A percentile compares a stretch with the other conserved stretches of the same genome.
Conservation (phyloP, 2,113 vertebrate genomes). For the Peucedramus taeniatus region DNA sequence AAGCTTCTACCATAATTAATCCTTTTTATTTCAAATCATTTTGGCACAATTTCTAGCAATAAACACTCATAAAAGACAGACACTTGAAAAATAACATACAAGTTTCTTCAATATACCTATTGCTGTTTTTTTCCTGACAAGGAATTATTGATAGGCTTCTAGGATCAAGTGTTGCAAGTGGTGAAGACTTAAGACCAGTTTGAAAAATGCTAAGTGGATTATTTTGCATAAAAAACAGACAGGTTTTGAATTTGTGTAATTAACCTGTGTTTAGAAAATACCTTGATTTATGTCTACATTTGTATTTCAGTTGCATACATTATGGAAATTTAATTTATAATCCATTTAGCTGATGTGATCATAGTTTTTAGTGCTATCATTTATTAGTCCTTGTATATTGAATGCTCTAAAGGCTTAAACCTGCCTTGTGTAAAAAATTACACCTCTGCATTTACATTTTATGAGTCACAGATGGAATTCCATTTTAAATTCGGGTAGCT, state of each 20-base stretch:
- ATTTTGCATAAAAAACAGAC: constrained; percentile 98
- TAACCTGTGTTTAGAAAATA: constrained; percentile 99
- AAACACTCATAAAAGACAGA: constrained; percentile 95
- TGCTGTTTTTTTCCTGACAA: constrained; percentile 78
- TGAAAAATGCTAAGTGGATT: constrained; percentile 97
- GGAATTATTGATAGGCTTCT: constrained; percentile 91
- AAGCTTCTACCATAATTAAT: constrained; percentile 94
- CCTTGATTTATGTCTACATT: constrained; percentile 91
- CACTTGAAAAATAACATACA: constrained; percentile 82
- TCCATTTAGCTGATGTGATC: constrained; percentile 99
- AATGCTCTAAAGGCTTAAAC: constrained; percentile 84
- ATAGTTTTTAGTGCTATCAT: constrained; percentile 94
- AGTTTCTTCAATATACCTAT: constrained; percentile 85
- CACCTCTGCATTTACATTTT: constrained; percentile 87
- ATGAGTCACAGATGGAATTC: constrained; percentile 89
- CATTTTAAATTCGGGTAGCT: constrained; percentile 82
- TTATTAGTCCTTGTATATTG: constrained; percentile 95
- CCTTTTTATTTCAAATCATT: constrained; percentile 93
- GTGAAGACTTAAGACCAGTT: constrained; percentile 69
- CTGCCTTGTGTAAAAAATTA: constrained; percentile 79
- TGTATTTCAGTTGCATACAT: constrained; percentile 95
- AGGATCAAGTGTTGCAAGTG: constrained; percentile 75
- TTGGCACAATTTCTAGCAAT: constrained; percentile 99
- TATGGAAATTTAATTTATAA: constrained; percentile 99
- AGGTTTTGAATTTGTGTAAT: constrained; percentile 90